Base-by-base conservation (phyloP, 1,140 invertebrate genomes). In the Bursaphelenchus mucronatus region DNA sequence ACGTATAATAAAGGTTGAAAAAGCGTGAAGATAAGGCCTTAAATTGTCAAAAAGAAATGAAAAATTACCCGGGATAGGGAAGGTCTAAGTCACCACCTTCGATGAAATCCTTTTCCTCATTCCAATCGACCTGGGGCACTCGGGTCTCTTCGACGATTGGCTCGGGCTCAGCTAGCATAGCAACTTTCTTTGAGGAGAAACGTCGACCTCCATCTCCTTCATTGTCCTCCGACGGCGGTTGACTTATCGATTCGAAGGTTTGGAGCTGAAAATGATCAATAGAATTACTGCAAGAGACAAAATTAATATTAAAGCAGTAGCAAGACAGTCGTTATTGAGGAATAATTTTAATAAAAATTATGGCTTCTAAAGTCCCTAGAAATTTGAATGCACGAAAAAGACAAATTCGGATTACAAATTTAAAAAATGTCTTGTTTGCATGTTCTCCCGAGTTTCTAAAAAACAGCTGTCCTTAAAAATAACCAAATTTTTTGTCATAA, bases 11-110 rank as follows among this genome's bases (percentile, higher is more conserved):
- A 17, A 13, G 11, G 15, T 11, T 30, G 15, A 46, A 15, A 41
- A 56, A 15, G 17, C 10, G n/a, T 17, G 11, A 8, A 46, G 15
- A 30, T 0, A 30, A 4, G 30, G 19, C 15, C 54, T 15, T 8
- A 15, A 21, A 9, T 56, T 56, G 8, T 1, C 15, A 15, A 39
- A 40, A 11, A 17, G 10, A 58, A 9, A 58, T 47, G 13, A 58
- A 58, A 58, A 11, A 41, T 58, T 64, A 78, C 76, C 76, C 76
- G 39, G 76, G 72, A 67, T 73, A 79, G n/a, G 76, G 76, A 8
- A 74, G 47, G 15, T 68, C 64, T 13, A 19, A n/a, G 40, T 40
- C 67, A 17, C 52, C 47, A 11, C 64, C 52, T 41, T 68, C 71
- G 51, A 68, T 57, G 15, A 61, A 30, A 8, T 74, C 56, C 7